These are phyloP conservation scores for Notothenia coriiceps DNA, from an alignment of 2,113 vertebrate species.

Conservation along the genomic window DNA sequence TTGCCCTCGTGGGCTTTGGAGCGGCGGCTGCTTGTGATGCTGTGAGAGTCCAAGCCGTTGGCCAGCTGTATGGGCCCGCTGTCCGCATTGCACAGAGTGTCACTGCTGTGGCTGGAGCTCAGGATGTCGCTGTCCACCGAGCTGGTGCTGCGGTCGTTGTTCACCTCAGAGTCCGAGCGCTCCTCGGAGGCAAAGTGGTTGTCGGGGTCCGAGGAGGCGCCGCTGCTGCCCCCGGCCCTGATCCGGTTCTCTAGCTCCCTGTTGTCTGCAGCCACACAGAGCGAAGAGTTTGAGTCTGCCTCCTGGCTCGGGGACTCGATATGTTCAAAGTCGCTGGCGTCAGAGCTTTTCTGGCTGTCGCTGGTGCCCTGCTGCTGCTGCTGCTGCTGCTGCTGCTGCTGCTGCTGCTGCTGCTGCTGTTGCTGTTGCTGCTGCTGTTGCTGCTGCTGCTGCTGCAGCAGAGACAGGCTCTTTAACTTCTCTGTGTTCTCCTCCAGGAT, in stretches of 20 bases:
- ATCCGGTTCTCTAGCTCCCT: slow-evolving; percentile 92
- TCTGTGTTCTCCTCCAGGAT: slow-evolving; percentile 98
- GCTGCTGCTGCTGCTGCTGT: slow-evolving; percentile 77
- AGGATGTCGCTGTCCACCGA: slow-evolving; percentile 99
- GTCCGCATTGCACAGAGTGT: slow-evolving; percentile 97
- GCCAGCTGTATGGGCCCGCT: slow-evolving; percentile 91
- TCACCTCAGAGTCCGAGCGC: slow-evolving; percentile 95
- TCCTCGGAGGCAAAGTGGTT: slow-evolving; percentile 92
- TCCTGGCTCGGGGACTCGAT: slow-evolving; percentile 94
- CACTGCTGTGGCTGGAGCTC: slow-evolving; percentile 98
- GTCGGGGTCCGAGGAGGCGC: slow-evolving; percentile 87
- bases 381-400: slow-evolving; percentile 62
- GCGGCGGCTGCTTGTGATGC: slow-evolving; percentile 97
- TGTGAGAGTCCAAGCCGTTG: slow-evolving; percentile 96
- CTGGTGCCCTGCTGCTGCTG: slow-evolving; percentile 84
- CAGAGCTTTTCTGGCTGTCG: slow-evolving; percentile 96
- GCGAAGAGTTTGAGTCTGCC: slow-evolving; percentile 89
- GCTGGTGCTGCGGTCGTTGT: slow-evolving; percentile 98
- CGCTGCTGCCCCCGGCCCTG: slow-evolving; percentile 62
- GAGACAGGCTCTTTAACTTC: slow-evolving; percentile 95
- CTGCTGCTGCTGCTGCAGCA: slow-evolving; percentile 75
- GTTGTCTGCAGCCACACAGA: slow-evolving; percentile 89
- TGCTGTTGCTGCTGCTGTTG: slow-evolving; percentile 66
- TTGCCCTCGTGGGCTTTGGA: slow-evolving; percentile 97
- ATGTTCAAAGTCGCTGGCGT: slow-evolving; percentile 95